These are phyloP conservation scores for Boloria euphrosyne DNA, from an alignment of 2,888 invertebrate genomes.

Conservation along the genomic window DNA sequence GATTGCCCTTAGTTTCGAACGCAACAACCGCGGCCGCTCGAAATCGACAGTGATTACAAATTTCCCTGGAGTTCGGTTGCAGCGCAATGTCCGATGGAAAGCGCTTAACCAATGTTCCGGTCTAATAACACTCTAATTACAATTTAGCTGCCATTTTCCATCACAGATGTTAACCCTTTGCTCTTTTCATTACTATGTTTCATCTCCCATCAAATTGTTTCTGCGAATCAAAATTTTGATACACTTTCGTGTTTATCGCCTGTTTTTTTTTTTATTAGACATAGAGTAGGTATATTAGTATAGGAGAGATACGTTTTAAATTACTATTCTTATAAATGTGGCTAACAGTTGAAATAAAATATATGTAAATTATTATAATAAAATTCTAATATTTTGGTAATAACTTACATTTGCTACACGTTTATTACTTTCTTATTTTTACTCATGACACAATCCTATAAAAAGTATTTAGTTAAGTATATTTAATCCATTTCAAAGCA, in stretches of 20 bases:
- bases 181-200: conserved; percentile 71
- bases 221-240: conserved; percentile 56
- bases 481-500: too few relatives aligned
- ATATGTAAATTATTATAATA: too few relatives aligned
- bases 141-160: conserved; percentile 71
- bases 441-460: too few relatives aligned
- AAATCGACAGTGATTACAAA: conserved; percentile 82
- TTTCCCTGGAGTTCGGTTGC: conserved; percentile 77
- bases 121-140: conserved; percentile 81
- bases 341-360: too few relatives aligned
- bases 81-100: conserved; percentile 81
- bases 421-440: too few relatives aligned
- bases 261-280: not conserved
- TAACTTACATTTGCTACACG: too few relatives aligned
- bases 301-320: too few relatives aligned
- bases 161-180: conserved; percentile 71
- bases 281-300: not conserved
- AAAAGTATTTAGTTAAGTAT: too few relatives aligned
- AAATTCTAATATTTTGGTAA: too few relatives aligned
- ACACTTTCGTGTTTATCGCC: conserved; percentile 69
- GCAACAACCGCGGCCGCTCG: conserved; percentile 69
- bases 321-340: too few relatives aligned
- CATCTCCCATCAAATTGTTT: conserved; percentile 61
- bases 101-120: conserved; percentile 81
- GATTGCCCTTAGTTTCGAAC: conserved; percentile 63